Evolutionary conservation across 2,113 vertebrate species (phyloP).

Genomic region (Noctilio leporinus): DNA sequence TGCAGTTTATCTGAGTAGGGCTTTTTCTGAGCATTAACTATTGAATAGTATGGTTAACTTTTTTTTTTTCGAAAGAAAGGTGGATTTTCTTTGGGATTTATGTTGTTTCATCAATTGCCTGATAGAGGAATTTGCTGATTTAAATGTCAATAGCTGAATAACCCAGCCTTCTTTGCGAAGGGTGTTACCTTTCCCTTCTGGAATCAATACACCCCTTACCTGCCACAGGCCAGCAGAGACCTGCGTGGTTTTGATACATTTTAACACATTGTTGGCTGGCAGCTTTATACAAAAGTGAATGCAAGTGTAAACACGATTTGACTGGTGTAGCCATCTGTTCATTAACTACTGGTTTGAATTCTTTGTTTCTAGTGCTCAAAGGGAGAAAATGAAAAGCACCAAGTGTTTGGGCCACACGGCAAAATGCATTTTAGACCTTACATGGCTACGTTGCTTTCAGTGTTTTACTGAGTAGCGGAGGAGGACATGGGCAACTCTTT

Average conservation of each 20-base stretch:
- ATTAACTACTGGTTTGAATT: not conserved
- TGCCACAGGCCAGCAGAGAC: fast-evolving
- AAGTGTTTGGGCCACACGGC: not conserved
- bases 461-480: not conserved
- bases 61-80: not conserved
- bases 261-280: too few species aligned
- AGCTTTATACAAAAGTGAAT: too few species aligned
- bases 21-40: not conserved
- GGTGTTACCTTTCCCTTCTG: not conserved
- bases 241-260: not conserved
- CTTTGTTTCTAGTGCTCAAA: not conserved
- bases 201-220: fast-evolving
- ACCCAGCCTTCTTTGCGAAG: not conserved
- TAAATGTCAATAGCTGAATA: not conserved
- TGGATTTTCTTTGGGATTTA: not conserved
- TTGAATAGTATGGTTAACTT: not conserved
- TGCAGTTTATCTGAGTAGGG: not conserved
- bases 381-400: not conserved
- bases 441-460: not conserved
- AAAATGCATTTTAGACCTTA: not conserved
- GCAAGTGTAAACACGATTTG: too few species aligned
- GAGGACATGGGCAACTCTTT: not conserved
- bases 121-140: not conserved
- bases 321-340: too few species aligned
- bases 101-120: not conserved